phyloP scores from a whole-genome alignment of 2,113 vertebrate species.

The Thymallus thymallus region DNA sequence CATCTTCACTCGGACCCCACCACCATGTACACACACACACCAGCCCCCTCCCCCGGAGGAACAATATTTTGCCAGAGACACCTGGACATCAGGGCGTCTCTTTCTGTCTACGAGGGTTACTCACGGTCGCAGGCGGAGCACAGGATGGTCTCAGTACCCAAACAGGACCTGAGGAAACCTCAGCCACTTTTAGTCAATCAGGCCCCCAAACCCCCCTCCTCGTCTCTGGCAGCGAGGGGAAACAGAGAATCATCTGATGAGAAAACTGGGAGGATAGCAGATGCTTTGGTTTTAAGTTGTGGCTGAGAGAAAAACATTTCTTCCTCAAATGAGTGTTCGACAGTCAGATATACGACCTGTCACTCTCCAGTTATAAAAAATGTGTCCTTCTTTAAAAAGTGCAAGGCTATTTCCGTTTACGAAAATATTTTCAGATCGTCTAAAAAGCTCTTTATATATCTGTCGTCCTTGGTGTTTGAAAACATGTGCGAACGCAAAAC shows the following conservation, averaged over 20 bases:
- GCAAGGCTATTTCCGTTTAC: conserved; percentile 70
- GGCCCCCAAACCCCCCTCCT: conserved; percentile 11
- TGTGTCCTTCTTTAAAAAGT: conserved; percentile 56
- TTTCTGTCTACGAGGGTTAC: conserved; percentile 28
- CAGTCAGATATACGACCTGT: conserved; percentile 57
- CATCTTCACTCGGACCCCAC: conserved; percentile 19
- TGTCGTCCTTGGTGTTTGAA: conserved; percentile 59
- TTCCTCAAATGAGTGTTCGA: conserved; percentile 61
- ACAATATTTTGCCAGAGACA: conserved; percentile 71
- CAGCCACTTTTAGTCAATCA: conserved; percentile 65
- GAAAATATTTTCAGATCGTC: conserved; percentile 61
- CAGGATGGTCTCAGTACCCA: conserved; percentile 49
- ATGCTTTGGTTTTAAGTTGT: conserved; percentile 68
- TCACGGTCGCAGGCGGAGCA: conserved; percentile 17
- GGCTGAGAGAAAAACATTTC: conserved; percentile 37
- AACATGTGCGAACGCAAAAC: conserved; percentile 53
- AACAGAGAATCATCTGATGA: conserved; percentile 58
- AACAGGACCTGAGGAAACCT: conserved; percentile 60
- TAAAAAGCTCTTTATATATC: conserved; percentile 33
- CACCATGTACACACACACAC: conserved; percentile 16
- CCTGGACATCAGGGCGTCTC: conserved; percentile 62
- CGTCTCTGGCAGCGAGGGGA: conserved; percentile 39
- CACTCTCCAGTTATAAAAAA: conserved; percentile 47
- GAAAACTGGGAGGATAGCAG: conserved; percentile 45
- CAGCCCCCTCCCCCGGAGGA: conserved; percentile 26